Evolutionary conservation across 23 tunicate species (phyloP), one percentile per base, ranked within the genome.

Genomic region (Trididemnum nubilum): DNA sequence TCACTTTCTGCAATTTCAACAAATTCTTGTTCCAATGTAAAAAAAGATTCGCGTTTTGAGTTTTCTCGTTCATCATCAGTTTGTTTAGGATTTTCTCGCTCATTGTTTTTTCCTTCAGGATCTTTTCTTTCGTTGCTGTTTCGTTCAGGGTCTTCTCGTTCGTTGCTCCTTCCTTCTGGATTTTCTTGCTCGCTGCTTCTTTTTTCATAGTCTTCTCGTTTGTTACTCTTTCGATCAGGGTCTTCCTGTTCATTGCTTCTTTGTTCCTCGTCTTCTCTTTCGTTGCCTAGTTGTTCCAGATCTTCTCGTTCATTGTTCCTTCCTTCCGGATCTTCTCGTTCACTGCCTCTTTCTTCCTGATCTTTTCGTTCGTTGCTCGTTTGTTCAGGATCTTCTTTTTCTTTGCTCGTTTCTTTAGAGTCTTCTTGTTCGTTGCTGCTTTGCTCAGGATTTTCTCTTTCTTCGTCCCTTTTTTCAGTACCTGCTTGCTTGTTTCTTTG

Each of bases 391-490:
- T 37, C 23, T 27, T 76, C 67, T 19, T 39, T 28, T 39, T 76
- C n/a, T 22, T 25, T 25, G 5, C 23, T n/a, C 4, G n/a, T 50
- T 3, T 76, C 67, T n/a, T 76, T 71, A 76, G 28, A 44, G 7
- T 37, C 32, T 4, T 25, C 50, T n/a, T 76, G 30, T 19, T 39
- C 66, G 38, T 76, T 50, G 31, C n/a, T 50, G 22, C 30, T 54
- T 7, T 31, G 12, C 7, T 71, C 77, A 9, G 25, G 31, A 64
- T 25, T n/a, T 7, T 12, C 21, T 25, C 21, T 28, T 25, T 64
- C 77, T 7, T 71, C 77, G 7, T 71, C 77, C 7, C 12, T 30
- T n/a, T 71, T 52, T 21, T 71, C 77, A 71, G 24, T 52, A 71
- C 30, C 52, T n/a, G 7, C 77, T n/a, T 33, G 12, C 7, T 71